phyloP scores from a whole-genome alignment of 1,140 invertebrate species.

The Gonioctena quinquepunctata region DNA sequence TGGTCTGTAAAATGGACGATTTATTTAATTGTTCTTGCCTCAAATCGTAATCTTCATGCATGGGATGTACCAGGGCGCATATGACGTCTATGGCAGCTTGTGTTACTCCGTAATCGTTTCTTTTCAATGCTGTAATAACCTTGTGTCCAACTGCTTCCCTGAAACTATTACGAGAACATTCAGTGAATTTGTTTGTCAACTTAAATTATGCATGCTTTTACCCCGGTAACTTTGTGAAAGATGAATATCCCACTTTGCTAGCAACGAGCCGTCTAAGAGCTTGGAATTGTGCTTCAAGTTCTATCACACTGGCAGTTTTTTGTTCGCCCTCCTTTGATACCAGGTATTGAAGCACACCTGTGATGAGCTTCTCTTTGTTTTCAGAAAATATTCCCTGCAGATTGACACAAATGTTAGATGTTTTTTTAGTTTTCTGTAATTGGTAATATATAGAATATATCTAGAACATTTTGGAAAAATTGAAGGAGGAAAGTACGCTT shows the following conservation, averaged over 20 bases:
- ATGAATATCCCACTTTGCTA: slow-evolving; percentile 96
- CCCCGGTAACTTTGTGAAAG: slow-evolving; percentile 90
- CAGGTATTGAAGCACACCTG: slow-evolving; percentile 75
- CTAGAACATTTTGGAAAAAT: no score
- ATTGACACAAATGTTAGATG: no score
- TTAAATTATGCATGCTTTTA: slow-evolving; percentile 53
- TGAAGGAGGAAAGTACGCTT: neutral
- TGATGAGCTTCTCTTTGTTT: slow-evolving; percentile 97
- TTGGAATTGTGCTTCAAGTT: slow-evolving; percentile 93
- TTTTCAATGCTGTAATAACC: slow-evolving; percentile 87
- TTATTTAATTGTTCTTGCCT: slow-evolving; percentile 98
- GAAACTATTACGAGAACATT: slow-evolving; percentile 61
- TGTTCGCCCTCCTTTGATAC: slow-evolving; percentile 74
- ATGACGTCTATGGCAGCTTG: slow-evolving; percentile 97
- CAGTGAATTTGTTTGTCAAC: neutral
- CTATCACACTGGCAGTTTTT: slow-evolving; percentile 62
- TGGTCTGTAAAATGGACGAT: slow-evolving; percentile 89
- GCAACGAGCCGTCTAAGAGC: slow-evolving; percentile 90
- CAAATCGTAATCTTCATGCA: slow-evolving; percentile 95
- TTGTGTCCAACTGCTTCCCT: slow-evolving; percentile 92
- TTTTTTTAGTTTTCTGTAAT: no score
- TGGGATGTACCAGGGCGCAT: slow-evolving; percentile 97
- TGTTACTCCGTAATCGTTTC: slow-evolving; percentile 86
- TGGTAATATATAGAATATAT: no score
- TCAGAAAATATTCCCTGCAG: slow-evolving; percentile 91